Percentiles rank a stretch among this genome's conserved stretches.
Conservation (phyloP, 2,113 vertebrate species). For the Cryptomyrus ogoouensis region DNA sequence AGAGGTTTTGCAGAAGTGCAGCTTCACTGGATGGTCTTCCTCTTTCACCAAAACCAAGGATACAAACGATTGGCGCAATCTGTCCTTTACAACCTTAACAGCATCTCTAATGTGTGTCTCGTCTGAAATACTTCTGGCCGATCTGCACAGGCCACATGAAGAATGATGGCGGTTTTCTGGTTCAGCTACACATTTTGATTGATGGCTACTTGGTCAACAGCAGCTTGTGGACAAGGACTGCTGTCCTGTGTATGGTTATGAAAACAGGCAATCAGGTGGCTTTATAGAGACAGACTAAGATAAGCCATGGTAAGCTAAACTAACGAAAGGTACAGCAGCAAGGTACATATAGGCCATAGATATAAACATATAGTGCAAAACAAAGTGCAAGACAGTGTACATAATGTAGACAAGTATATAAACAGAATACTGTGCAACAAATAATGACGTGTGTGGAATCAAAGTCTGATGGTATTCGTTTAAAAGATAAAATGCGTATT, state of each 20-base stretch:
- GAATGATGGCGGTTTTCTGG: too few relatives aligned
- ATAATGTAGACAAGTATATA: neutral
- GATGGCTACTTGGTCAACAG: neutral
- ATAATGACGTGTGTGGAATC: neutral
- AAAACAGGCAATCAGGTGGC: neutral
- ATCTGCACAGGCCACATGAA: too few relatives aligned
- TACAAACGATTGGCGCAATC: neutral
- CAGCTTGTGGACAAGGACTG: neutral
- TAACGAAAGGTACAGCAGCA: neutral
- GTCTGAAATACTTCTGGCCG: neutral
- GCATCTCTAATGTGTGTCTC: neutral
- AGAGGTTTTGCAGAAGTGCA: neutral
- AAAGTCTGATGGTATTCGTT: neutral
- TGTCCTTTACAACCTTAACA: neutral
- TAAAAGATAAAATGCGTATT: neutral
- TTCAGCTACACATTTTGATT: neutral
- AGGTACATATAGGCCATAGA: neutral
- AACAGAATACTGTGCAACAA: neutral
- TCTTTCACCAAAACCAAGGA: neutral
- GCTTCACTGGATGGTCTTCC: neutral
- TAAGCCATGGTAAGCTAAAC: neutral
- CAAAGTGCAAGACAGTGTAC: neutral
- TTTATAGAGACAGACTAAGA: neutral
- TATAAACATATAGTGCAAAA: neutral
- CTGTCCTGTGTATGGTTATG: neutral